Conservation (phyloP, 2,888 invertebrate species). For the Drosophila phalerata region DNA sequence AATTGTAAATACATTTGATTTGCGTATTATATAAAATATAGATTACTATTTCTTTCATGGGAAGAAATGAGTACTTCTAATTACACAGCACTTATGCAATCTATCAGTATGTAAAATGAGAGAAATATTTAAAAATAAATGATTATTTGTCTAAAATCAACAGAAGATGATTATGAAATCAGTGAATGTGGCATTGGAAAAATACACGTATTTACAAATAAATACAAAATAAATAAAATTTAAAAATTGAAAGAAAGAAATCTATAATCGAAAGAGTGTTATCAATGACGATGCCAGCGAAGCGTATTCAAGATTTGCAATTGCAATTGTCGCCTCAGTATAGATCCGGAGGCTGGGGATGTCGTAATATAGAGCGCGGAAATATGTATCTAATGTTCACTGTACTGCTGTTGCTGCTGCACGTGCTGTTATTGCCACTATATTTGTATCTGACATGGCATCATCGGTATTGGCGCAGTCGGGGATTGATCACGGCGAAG, state of each 20-base stretch:
- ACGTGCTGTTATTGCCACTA: slow-evolving; percentile 57
- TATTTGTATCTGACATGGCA: slow-evolving; percentile 81
- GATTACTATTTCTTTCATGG: neutral
- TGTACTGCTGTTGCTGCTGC: slow-evolving; percentile 45
- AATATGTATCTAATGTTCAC: slow-evolving; percentile 50
- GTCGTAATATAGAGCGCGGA: slow-evolving; percentile 73
- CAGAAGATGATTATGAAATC: slow-evolving; percentile 23
- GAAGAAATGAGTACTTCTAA: neutral
- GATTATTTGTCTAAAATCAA: slow-evolving; percentile 1
- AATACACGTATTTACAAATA: neutral
- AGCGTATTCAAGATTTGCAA: neutral
- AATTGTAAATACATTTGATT: neutral
- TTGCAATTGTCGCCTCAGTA: slow-evolving; percentile 28
- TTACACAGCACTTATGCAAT: neutral
- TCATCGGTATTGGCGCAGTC: slow-evolving; percentile 84
- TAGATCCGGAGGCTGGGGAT: slow-evolving; percentile 41
- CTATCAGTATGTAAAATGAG: neutral
- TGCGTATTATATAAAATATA: neutral
- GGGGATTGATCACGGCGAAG: slow-evolving; percentile 82
- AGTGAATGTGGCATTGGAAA: neutral
- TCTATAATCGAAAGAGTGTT: slow-evolving; percentile 5
- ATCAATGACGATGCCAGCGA: slow-evolving; percentile 11
- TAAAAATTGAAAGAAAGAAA: slow-evolving; percentile 1
- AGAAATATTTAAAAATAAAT: neutral
- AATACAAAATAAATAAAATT: slow-evolving; percentile 3